These are phyloP conservation scores for Lipotes vexillifer DNA, from an alignment of 2,113 vertebrate genomes.

Conservation along the genomic window DNA sequence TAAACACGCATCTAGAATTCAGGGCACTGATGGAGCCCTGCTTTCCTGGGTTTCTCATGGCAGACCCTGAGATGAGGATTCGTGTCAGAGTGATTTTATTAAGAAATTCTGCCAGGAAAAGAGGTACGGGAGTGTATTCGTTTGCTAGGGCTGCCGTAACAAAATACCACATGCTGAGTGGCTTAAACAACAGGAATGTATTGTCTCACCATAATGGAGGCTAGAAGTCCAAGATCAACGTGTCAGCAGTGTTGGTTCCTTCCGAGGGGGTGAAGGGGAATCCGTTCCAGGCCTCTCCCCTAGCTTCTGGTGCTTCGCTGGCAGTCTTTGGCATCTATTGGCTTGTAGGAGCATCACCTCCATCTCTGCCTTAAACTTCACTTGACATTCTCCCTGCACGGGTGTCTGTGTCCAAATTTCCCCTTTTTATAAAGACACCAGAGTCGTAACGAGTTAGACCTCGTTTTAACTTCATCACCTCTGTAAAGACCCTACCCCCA, in stretches of 20 bases:
- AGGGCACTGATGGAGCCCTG: not conserved
- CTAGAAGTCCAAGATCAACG: not conserved
- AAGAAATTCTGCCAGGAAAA: constrained; percentile 19
- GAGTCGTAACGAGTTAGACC: not conserved
- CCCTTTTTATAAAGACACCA: not conserved
- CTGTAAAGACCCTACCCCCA: not conserved
- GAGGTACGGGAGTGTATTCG: not conserved
- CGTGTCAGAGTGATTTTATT: constrained; percentile 21
- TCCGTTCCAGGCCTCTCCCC: not conserved
- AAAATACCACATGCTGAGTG: not conserved
- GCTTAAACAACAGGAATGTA: not conserved
- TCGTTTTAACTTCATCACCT: not conserved
- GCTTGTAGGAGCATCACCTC: not conserved
- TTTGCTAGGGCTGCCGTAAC: not conserved
- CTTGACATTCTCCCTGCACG: not conserved
- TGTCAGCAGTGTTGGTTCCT: not conserved
- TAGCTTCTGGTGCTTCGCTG: not conserved
- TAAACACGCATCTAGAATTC: not conserved
- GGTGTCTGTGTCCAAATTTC: not conserved
- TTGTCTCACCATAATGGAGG: not conserved
- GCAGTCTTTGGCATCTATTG: not conserved
- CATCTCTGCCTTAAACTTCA: not conserved
- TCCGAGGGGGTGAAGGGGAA: not conserved
- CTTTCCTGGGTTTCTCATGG: not conserved
- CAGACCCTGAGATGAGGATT: not conserved